These are phyloP conservation scores for Netelia fuscicornis DNA, from an alignment of 2,888 invertebrate genomes.

Conservation along the genomic window DNA sequence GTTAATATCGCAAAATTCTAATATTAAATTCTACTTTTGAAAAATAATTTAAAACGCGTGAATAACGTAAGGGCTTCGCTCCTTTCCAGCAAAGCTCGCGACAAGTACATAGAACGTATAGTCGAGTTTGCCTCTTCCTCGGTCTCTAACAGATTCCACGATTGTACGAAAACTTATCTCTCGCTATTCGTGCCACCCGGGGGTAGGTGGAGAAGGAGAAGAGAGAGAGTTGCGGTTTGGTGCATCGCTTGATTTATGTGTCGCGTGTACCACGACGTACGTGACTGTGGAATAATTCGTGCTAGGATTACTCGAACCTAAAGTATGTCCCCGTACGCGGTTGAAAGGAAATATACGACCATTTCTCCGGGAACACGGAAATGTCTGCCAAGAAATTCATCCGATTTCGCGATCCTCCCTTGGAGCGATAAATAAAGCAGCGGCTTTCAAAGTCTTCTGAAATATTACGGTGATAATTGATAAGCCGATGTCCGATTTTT, in stretches of 20 bases:
- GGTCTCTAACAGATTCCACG: slow-evolving; percentile 34
- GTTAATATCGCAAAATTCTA: too few species aligned
- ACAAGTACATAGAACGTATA: neutral
- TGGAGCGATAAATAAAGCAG: slow-evolving; percentile 23
- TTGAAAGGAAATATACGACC: slow-evolving; percentile 35
- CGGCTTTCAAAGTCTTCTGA: neutral
- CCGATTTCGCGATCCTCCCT: slow-evolving; percentile 15
- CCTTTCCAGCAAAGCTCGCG: neutral
- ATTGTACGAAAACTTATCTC: slow-evolving; percentile 41
- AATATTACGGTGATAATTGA: slow-evolving; percentile 10
- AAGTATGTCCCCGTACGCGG: slow-evolving; percentile 28
- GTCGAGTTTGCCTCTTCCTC: neutral
- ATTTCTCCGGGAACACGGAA: slow-evolving; percentile 30
- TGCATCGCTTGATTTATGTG: slow-evolving; percentile 55
- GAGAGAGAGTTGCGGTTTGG: slow-evolving; percentile 19
- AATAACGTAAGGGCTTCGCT: neutral
- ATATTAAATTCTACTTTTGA: too few species aligned
- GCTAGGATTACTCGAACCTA: slow-evolving; percentile 52
- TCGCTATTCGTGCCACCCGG: slow-evolving; percentile 17
- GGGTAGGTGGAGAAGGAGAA: neutral
- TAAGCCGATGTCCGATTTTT: neutral
- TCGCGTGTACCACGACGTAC: slow-evolving; percentile 43
- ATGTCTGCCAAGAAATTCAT: slow-evolving; percentile 58
- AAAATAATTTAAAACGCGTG: neutral
- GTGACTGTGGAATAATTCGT: slow-evolving; percentile 59